Evolutionary conservation across 53 echinoderm and acorn worm species (phyloP), one percentile per base, ranked within the genome.

Genomic region (Arbacia lixula): DNA sequence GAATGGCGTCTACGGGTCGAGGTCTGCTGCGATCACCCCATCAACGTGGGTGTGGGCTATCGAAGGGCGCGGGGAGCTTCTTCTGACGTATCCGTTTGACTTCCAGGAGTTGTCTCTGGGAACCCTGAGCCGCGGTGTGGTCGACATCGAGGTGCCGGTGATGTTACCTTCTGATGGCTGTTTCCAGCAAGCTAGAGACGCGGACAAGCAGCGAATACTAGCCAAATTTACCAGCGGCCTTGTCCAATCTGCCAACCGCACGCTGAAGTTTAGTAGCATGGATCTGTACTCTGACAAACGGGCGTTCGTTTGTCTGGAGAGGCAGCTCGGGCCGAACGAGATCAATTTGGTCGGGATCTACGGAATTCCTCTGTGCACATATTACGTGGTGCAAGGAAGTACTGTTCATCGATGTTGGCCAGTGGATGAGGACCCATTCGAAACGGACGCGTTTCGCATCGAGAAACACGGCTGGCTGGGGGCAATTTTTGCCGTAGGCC

Each of bases 21-120:
- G 68, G 19, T 89, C 86, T 10, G 76, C 82, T 21, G 71, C 93
- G 17, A 89, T 96, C 32, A 71, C 91, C 60, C 91, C 93, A 1
- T 37, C 74, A 8, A 87, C 79, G 2, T 96, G 93, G 93, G 96
- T 96, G 19, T 89, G 86, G 87, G 91, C 88, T 35, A 64, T 87
- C 24, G 92, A 88, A 10, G 93, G 93, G 31, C 87, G 66, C 36
- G 93, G 93, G 0, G 82, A 91, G 55, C 84, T 96, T 10, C 64
- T 93, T 19, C 88, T 93, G 2, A 66, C 91, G 8, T 91, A 89
- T 38, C 93, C 96, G 6, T 96, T 96, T 76, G 96, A 96, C 58
- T 96, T 93, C 71, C 53, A 83, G 53, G 88, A 96, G 12, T 85
- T 96, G 5, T 93, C 93, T 11, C 64, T 96, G 46, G 93, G 89